Evolutionary conservation across 2,797 vertebrate species (phyloP).

Genomic region (Acipenser oxyrinchus): DNA sequence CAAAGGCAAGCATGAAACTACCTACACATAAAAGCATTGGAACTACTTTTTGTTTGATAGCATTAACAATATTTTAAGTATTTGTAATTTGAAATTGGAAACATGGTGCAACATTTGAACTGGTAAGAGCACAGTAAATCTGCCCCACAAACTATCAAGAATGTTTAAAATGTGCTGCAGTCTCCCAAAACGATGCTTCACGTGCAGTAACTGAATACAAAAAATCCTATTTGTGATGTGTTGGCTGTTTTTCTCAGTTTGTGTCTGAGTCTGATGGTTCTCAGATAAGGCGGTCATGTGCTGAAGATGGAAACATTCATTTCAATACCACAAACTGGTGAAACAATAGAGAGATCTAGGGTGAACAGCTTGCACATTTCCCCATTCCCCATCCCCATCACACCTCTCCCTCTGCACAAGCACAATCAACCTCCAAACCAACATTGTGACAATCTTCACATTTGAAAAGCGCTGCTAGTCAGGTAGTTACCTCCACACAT

Average conservation of each 20-base stretch:
- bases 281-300: not conserved
- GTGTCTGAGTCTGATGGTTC: not conserved
- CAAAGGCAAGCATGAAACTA: no score
- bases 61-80: no score
- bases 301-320: slow-evolving; percentile 14
- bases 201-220: no score
- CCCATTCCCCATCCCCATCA: not conserved
- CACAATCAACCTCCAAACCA: not conserved
- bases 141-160: no score
- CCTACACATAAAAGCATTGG: no score
- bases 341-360: not conserved
- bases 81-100: no score
- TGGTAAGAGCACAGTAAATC: no score
- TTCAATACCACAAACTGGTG: slow-evolving; percentile 18
- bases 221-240: not conserved
- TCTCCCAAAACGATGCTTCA: no score
- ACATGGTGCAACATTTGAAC: no score
- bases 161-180: no score
- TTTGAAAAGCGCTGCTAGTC: not conserved
- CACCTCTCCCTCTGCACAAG: not conserved
- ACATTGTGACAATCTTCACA: slow-evolving; percentile 4
- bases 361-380: not conserved
- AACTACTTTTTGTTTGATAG: no score
- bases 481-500: not conserved
- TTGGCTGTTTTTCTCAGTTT: not conserved